Evolutionary conservation across 2,113 vertebrate genomes (phyloP).

Genomic region (Myotis davidii): DNA sequence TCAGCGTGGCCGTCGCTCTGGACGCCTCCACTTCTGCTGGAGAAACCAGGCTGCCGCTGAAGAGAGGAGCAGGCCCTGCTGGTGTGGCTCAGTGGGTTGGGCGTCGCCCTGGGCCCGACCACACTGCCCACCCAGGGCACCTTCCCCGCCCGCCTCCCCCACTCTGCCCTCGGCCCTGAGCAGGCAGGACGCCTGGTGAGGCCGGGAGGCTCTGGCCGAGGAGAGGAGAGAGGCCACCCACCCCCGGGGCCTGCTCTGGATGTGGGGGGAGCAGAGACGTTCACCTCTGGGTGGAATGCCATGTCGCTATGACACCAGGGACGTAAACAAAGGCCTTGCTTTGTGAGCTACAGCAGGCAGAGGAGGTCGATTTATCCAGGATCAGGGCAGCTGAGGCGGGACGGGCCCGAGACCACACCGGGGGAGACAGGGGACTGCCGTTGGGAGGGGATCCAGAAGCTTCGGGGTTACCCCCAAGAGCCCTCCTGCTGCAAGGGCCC

Average conservation of each 20-base stretch:
- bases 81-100: too few species aligned
- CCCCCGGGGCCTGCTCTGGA: too few species aligned
- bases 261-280: too few species aligned
- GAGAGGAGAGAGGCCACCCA: neutral
- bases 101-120: too few species aligned
- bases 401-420: neutral
- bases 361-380: neutral
- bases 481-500: neutral
- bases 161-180: neutral
- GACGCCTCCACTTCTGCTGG: neutral
- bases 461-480: too few species aligned
- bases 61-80: too few species aligned
- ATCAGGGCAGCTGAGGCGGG: neutral
- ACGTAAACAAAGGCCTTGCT: neutral
- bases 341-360: neutral
- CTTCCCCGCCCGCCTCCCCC: neutral
- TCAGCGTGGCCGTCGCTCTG: too few species aligned
- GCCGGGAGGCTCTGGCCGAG: rapidly evolving
- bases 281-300: neutral
- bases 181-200: neutral
- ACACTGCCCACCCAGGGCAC: too few species aligned
- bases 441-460: neutral
- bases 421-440: rapidly evolving
- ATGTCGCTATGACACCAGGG: too few species aligned
- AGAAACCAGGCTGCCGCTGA: rapidly evolving